Base-by-base conservation (phyloP, 2,113 vertebrate genomes). In the Pangasianodon gigas region DNA sequence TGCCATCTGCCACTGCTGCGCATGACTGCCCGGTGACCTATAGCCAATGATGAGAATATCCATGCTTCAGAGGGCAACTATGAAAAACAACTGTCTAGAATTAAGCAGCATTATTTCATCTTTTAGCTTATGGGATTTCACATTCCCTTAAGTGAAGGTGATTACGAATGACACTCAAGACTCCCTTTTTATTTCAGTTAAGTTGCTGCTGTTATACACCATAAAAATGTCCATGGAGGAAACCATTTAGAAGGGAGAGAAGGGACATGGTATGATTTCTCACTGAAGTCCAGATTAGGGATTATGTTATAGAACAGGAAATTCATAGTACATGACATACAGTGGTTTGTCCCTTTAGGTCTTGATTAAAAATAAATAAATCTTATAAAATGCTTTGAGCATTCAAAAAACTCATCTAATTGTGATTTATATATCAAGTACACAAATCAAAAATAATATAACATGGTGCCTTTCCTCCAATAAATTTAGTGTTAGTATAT, bases 31-130 rank as follows among this genome's bases (percentile, higher is more conserved):
- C 79, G 69, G 88, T 91, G 88, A 89, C 85, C 69, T 89, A 89
- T 91, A 89, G 90, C 84, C 79, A 77, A 84, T 89, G 88, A 91
- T 91, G 82, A 89, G 74, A 91, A 91, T 87, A 91, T 81, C 32
- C 67, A 65, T 32, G 84, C 83, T 87, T 67, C 85, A 84, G 86
- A 80, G 81, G 52, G 80, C 48, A 91, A 56, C 88, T 81, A 16
- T 71, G 62, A 46, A 65, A 74, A 80, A n/a, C n/a, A n/a, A 88
- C 56, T 77, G 48, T 75, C 71, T 24, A 85, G 71, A 13, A 75
- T 87, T 80, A 85, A 87, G n/a, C 82, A 60, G 62, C n/a, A 2
- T 60, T 58, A 46, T 32, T 52, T n/a, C 19, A 74, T 89, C 75
- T 8, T 41, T 24, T 32, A 81, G 56, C 51, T 44, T 80, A 54